Base-by-base conservation (phyloP, 2,888 invertebrate species). In the Trissoscelio sp. region DNA sequence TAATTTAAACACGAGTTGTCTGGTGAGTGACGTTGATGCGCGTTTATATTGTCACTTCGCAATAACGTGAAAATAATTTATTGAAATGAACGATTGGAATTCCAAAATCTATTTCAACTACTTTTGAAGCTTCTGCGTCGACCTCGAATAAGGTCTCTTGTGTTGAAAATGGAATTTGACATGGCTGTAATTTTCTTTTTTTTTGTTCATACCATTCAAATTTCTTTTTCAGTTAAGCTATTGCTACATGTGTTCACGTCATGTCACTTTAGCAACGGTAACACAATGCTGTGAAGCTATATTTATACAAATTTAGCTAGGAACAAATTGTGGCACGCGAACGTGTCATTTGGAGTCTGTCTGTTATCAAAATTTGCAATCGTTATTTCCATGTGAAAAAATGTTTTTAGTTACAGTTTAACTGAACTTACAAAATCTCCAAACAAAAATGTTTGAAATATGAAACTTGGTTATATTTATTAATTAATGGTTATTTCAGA, bases 201-300 rank as follows among this genome's bases (percentile, higher is more conserved):
- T 24, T 28, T 24, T 60, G n/a, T 39, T 57, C 39, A 22, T 55
- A 22, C 18, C 5, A 20, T 39, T 57, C 22, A n/a, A 57, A 34
- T 22, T 34, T 62, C 20, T 31, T 62, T 60, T 46, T 46, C 28
- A 34, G 51, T 14, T 11, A 14, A 24, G 6, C 42, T 14, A 3
- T 42, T 28, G 28, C 55, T 55, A 55, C 55, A 67, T 20, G 55
- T 55, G 67, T 67, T 67, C 22, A 55, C 53, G 67, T 67, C 67
- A 55, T 67, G 66, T 66, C 66, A n/a, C 39, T 12, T 4, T 4
- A 44, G 31, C 14, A 14, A 46, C 39, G 31, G 39, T 16, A 42
- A 37, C 14, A 64, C 51, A 51, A 64, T 51, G 37, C 28, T 11
- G 7, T 7, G 53, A 53, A 66, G 51, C 14, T 37, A 34, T 12